Evolutionary conservation across 92 coral and sea anemone genomes (phyloP).

Genomic region (Parazoanthus darwini): DNA sequence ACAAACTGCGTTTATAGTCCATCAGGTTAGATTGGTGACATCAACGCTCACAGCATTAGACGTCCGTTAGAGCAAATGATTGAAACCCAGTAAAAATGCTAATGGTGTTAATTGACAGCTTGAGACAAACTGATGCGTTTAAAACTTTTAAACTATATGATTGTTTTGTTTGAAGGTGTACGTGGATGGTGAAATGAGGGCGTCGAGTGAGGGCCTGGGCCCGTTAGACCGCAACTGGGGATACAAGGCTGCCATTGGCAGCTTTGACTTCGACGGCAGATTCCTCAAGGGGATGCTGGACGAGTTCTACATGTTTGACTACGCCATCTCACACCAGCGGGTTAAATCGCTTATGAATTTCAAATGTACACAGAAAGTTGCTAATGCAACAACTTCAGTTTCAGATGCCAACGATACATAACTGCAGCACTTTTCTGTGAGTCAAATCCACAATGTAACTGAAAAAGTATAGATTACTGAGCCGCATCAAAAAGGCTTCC

Average conservation of each 20-base stretch:
- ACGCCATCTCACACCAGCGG: slow-evolving; percentile 80
- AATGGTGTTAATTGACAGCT: no score
- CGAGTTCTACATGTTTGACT: slow-evolving; percentile 86
- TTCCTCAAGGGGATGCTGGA: slow-evolving; percentile 78
- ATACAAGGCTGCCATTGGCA: slow-evolving; percentile 94
- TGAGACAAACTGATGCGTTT: no score
- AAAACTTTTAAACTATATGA: no score
- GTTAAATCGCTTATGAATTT: slow-evolving; percentile 70
- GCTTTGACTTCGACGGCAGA: slow-evolving; percentile 92
- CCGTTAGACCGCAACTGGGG: slow-evolving; percentile 95
- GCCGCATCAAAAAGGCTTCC: not conserved
- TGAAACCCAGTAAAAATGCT: no score
- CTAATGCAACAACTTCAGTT: no score
- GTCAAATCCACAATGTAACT: not conserved
- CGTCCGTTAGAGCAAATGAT: no score
- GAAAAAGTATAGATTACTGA: not conserved
- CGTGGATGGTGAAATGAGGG: slow-evolving; percentile 76
- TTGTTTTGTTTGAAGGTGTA: slow-evolving; percentile 62
- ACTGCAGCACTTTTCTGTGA: not conserved
- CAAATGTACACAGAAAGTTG: slow-evolving; percentile 51
- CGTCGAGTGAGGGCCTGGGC: slow-evolving; percentile 69
- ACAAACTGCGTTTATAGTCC: no score
- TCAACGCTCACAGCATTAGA: no score
- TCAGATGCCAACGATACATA: not conserved
- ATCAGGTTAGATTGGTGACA: no score